Base-by-base conservation (phyloP, 2,888 invertebrate species). In the Eupelmus urozonus region DNA sequence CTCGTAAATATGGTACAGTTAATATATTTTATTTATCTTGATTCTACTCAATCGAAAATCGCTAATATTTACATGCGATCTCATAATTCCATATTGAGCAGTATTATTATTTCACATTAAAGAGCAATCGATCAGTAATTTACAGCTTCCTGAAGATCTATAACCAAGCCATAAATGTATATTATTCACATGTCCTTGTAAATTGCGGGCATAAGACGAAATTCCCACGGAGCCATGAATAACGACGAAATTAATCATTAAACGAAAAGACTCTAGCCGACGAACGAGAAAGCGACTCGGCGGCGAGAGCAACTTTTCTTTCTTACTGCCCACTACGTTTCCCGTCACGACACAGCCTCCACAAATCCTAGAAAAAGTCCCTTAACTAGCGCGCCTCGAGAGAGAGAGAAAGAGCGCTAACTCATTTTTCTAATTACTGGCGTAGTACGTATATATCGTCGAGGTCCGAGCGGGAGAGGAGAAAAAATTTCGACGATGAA, bases 401-500 rank as follows among this genome's bases (percentile, higher is more conserved):
- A 49, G 49, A 34, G 34, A 34, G 34, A 34, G 34, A 34, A 16
- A 45, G 45, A 73, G 78, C 62, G 84, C 83, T 88, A 89, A 89
- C 89, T 89, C 87, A 86, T 88, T 89, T 88, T 88, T 88, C 87
- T 88, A 88, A 89, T 89, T 88, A 88, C 85, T 81, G 80, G 75
- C 20, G 29, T 23, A 78, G 78, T 83, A 83, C 84, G 84, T 20
- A 45, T 49, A 49, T 13, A 57, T 34, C 63, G 66, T 49, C 76
- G 34, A 85, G 59, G 85, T 62, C 84, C 84, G 82, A 82, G 74
- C 70, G 66, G 20, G 27, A 80, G 74, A 82, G 82, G 82, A 82
- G 81, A 66, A 18, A 49, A 51, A 45, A 63, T 53, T 29, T 82
- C 82, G 78, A 81, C 85, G 87, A 87, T 87, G 85, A 86, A 87